Evolutionary conservation across 2,888 invertebrate genomes (phyloP).

Genomic region (Baccha elongata): DNA sequence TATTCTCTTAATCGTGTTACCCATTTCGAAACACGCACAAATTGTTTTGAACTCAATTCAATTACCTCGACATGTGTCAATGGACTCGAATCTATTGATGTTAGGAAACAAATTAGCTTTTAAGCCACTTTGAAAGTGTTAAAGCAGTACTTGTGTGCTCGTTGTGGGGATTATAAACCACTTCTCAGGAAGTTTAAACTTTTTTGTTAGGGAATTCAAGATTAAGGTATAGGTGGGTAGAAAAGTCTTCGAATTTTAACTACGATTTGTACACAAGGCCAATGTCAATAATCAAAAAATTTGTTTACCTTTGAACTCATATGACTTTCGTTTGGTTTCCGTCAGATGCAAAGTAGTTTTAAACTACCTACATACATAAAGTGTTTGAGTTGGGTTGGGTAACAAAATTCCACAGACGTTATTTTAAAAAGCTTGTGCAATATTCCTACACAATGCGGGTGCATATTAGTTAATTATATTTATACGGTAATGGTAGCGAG

Average conservation of each 20-base stretch:
- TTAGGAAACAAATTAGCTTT: conserved; percentile 26
- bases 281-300: conserved; percentile 59
- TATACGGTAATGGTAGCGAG: too few relatives aligned
- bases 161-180: neutral
- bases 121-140: conserved; percentile 5
- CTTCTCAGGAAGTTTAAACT: neutral
- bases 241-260: neutral
- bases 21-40: conserved; percentile 52
- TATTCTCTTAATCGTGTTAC: conserved; percentile 47
- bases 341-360: too few relatives aligned
- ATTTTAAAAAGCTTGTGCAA: too few relatives aligned
- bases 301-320: conserved; percentile 36
- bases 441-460: too few relatives aligned
- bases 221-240: neutral
- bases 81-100: conserved; percentile 55
- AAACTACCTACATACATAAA: too few relatives aligned
- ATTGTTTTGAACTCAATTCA: conserved; percentile 55
- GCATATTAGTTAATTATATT: too few relatives aligned
- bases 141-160: neutral
- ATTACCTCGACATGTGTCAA: conserved; percentile 65
- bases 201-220: neutral
- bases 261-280: conserved; percentile 45
- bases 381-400: too few relatives aligned
- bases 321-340: conserved; percentile 8
- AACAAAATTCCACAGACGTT: too few relatives aligned